Base-by-base conservation (phyloP, 1,140 invertebrate species). In the Mylabris phalerata region DNA sequence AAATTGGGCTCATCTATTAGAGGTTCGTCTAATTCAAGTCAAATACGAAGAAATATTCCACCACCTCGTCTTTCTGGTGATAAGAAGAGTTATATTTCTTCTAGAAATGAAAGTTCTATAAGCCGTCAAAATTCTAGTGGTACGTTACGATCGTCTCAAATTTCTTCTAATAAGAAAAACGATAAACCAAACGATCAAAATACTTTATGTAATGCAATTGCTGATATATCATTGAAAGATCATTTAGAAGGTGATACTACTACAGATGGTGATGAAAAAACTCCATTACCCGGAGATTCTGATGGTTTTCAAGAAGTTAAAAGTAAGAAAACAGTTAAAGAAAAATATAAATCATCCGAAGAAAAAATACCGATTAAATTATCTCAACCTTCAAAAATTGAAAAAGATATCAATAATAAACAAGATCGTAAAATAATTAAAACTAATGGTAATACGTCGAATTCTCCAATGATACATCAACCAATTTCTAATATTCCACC, bases 231-330 rank as follows among this genome's bases (percentile, higher is more conserved):
- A 6, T 42, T 65, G 41, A 70, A 67, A 52, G 65, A 63, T 59
- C 60, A 64, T n/a, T 48, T 55, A 6, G 63, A 68, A 11, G 65
- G 66, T n/a, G 65, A 66, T 9, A 50, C 63, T 13, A 57, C 58
- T 45, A 27, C 57, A 42, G 63, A 64, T 10, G 50, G 46, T 6
- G 61, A 73, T 44, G 66, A 64, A 43, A 68, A 70, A 43, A 52
- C 51, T 5, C 59, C 64, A 3, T 55, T 69, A 0, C 77, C 79
- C 6, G 67, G 67, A 10, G 79, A 80, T 42, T 66, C 71, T 67
- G 89, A 91, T 71, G 90, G 89, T 43, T 93, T 93, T 72, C 90
- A 92, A 73, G 90, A 94, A 73, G 91, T 93, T 1, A 82, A 87
- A 44, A 90, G 86, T 41, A 91, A 91, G 69, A 92, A 91, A 67